Base-by-base conservation (phyloP, 2,797 vertebrate species). In the Clamator glandarius region DNA sequence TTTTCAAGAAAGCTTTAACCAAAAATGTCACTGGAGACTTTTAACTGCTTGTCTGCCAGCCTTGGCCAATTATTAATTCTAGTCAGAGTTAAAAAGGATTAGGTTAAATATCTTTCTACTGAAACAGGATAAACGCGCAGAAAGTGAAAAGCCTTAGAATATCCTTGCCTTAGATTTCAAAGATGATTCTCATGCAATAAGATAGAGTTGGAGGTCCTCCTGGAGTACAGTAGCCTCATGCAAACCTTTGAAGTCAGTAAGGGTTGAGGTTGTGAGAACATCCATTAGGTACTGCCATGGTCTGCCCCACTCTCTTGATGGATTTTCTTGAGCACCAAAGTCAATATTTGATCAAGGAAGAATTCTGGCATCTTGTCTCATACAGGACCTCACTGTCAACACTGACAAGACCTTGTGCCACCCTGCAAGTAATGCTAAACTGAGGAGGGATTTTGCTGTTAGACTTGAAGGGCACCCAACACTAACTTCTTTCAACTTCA, bases 31-130 rank as follows among this genome's bases (percentile, higher is more conserved):
- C 62, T 69, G 21, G 21, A 84, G 33, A 54, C 18, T 84, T 94
- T 92, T 84, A 94, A 93, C 80, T 87, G 44, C 57, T 90, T 88
- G 46, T 81, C 59, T 79, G 29, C 88, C 44, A 46, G 33, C 52
- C 59, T 69, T 21, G 28, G 63, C 18, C 52, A 82, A 42, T 61
- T 86, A 36, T 33, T 76, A 26, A 62, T 16, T 58, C 26, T 31
- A 76, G 31, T 11, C 48, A 74, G 35, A 69, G 33, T 42, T 73
- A 48, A 92, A 94, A 87, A 86, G 15, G n/a, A 33, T 68, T 69
- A 80, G 36, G 69, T 77, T 75, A 77, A 91, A 44, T n/a, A 68
- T 50, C 23, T 82, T 76, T 68, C 48, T 4, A 28, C 13, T 66
- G 51, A 61, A 88, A 58, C 5, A 80, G 31, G 57, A 82, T 35